Conservation (phyloP, 2,797 vertebrate genomes). For the Rhinoraja longicauda region DNA sequence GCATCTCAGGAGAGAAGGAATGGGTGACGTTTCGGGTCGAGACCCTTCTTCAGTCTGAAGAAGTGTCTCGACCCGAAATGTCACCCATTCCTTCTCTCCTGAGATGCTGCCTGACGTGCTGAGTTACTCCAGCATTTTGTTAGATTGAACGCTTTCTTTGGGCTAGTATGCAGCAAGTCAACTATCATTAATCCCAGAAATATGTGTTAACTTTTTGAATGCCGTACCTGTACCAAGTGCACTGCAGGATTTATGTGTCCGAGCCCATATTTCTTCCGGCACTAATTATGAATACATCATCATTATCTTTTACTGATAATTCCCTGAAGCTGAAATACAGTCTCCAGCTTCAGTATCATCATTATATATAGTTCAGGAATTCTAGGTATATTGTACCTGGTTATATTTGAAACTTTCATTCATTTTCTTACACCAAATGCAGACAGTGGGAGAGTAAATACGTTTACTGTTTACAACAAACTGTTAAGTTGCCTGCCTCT, state of each 20-base stretch:
- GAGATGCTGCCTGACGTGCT: too few species aligned
- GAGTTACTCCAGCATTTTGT: too few species aligned
- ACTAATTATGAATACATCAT: neutral
- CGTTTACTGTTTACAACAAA: neutral
- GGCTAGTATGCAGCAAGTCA: neutral
- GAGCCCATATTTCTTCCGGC: neutral
- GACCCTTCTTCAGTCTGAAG: too few species aligned
- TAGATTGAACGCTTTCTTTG: neutral
- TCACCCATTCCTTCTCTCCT: too few species aligned
- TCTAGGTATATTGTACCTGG: neutral
- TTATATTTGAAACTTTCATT: neutral
- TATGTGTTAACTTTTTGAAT: neutral
- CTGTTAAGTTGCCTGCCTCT: neutral
- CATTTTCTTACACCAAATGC: neutral
- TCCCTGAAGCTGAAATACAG: neutral
- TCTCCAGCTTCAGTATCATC: neutral
- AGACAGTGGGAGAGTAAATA: conserved; percentile 1
- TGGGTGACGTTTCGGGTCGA: too few species aligned
- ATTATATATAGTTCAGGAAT: neutral
- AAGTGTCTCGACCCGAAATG: too few species aligned
- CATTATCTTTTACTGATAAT: neutral
- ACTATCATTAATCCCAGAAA: neutral
- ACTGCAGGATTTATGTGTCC: neutral
- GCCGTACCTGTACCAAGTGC: neutral
- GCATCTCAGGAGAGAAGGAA: too few species aligned